Evolutionary conservation across 2,797 vertebrate genomes (phyloP).

Genomic region (Varecia variegata): DNA sequence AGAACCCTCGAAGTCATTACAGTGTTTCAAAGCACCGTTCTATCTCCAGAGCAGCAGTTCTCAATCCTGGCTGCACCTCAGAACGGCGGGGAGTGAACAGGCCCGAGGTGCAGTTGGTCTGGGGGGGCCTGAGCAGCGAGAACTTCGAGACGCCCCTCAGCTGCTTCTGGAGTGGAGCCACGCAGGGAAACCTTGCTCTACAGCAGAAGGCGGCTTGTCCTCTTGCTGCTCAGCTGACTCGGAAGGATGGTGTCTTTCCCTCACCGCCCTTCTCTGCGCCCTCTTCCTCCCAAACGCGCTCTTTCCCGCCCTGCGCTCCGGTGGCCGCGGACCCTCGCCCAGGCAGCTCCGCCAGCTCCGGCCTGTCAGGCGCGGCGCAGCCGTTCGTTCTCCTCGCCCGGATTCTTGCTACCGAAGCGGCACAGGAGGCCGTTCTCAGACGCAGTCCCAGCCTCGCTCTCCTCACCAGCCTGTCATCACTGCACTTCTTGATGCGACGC

Average conservation of each 20-base stretch:
- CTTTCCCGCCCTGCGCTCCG: no score
- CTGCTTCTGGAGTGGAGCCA: background rate
- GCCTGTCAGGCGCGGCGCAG: no score
- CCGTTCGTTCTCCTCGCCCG: background rate
- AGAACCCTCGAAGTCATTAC: background rate
- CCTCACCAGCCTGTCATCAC: accelerated
- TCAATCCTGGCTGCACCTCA: background rate
- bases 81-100: background rate
- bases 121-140: background rate
- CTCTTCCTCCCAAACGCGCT: background rate
- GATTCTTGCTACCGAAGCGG: background rate
- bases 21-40: no score
- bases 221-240: background rate
- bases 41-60: background rate
- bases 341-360: background rate
- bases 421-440: accelerated
- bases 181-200: background rate
- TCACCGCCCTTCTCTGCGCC: background rate
- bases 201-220: accelerated
- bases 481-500: background rate
- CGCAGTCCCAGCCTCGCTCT: background rate
- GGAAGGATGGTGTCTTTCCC: accelerated
- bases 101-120: accelerated
- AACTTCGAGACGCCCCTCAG: background rate
- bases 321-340: no score